Evolutionary conservation across 2,888 invertebrate genomes (phyloP).

Genomic region (Graphium colonna): DNA sequence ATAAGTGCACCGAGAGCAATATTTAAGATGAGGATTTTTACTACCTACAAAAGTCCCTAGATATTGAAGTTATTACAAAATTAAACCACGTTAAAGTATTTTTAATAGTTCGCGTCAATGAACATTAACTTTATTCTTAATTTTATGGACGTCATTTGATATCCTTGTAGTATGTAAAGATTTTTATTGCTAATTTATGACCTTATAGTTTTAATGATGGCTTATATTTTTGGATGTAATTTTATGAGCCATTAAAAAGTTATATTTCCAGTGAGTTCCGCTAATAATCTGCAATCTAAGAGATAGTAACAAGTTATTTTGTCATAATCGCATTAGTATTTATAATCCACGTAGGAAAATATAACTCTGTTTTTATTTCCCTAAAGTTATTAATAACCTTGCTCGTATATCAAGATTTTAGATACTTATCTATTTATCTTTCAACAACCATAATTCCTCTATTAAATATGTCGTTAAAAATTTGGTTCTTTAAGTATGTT

Average conservation of each 20-base stretch:
- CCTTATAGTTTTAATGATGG: background rate
- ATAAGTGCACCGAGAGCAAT: too few relatives aligned
- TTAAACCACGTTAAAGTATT: too few relatives aligned
- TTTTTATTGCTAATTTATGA: background rate
- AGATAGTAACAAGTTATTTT: too few relatives aligned
- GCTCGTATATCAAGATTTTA: slow-evolving; percentile 15
- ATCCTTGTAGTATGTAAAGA: background rate
- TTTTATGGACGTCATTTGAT: background rate
- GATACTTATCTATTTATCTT: slow-evolving; percentile 23
- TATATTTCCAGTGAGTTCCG: too few relatives aligned
- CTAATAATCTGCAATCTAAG: too few relatives aligned
- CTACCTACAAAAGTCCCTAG: too few relatives aligned
- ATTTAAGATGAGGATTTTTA: too few relatives aligned
- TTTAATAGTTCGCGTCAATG: background rate
- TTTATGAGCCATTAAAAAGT: background rate
- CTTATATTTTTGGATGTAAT: background rate
- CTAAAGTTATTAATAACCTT: background rate
- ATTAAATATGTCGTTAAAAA: slow-evolving; percentile 21
- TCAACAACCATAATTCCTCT: slow-evolving; percentile 21
- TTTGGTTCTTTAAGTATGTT: too few relatives aligned
- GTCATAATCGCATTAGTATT: too few relatives aligned
- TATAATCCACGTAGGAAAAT: too few relatives aligned
- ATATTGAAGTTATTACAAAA: too few relatives aligned
- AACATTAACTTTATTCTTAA: background rate
- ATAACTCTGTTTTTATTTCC: background rate